phyloP scores from a whole-genome alignment of 1,140 invertebrate species.

The Neodiprion virginianus region DNA sequence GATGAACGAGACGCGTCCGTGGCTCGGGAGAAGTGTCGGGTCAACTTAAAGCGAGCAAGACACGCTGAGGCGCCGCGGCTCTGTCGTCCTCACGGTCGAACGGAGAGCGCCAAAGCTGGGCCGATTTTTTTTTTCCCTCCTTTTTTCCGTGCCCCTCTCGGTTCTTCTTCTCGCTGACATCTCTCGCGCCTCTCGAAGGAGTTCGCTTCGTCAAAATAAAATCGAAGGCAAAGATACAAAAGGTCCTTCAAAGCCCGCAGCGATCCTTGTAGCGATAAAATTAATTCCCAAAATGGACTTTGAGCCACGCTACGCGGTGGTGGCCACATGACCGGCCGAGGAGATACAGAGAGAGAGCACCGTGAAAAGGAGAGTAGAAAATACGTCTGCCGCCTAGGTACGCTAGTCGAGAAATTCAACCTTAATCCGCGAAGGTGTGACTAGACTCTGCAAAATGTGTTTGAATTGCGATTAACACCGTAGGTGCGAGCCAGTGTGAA shows the following conservation, averaged over 20 bases:
- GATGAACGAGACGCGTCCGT: slow-evolving; percentile 47
- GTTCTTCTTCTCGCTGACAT: background rate
- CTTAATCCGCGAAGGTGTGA: slow-evolving; percentile 47
- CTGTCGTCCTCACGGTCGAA: slow-evolving; percentile 59
- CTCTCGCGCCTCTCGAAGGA: background rate
- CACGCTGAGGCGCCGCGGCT: slow-evolving; percentile 48
- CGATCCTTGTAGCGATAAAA: too few relatives aligned
- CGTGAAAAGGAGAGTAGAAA: too few relatives aligned
- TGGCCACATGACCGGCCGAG: too few relatives aligned
- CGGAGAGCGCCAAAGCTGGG: slow-evolving; percentile 35
- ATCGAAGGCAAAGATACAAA: too few relatives aligned
- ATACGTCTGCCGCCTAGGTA: background rate
- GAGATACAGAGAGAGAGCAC: too few relatives aligned
- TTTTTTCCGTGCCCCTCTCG: background rate
- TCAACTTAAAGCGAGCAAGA: slow-evolving; percentile 53
- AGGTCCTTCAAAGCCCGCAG: too few relatives aligned
- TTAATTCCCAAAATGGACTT: too few relatives aligned
- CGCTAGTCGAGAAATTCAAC: background rate
- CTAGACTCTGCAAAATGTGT: slow-evolving; percentile 50
- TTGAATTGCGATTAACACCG: slow-evolving; percentile 56
- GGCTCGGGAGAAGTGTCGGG: slow-evolving; percentile 57
- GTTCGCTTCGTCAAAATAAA: background rate
- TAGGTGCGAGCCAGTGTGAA: slow-evolving; percentile 34
- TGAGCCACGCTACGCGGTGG: too few relatives aligned
- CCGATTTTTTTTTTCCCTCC: background rate